Conservation (phyloP, 2,113 vertebrate species). For the Malaclemys terrapin region DNA sequence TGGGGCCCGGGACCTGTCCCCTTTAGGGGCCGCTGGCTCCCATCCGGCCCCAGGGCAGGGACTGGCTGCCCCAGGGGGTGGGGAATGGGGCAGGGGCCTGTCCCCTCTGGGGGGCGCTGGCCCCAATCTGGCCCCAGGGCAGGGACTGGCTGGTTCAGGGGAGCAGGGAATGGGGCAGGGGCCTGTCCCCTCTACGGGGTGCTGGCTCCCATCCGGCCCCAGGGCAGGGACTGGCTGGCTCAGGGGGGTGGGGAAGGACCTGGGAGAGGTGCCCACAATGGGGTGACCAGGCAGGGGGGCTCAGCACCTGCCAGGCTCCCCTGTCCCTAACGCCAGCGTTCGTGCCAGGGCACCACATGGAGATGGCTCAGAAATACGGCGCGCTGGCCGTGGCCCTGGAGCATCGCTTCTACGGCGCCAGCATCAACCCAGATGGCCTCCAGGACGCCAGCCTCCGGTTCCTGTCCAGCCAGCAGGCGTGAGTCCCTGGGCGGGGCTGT, state of each 20-base stretch:
- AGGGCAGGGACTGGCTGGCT: too few relatives aligned
- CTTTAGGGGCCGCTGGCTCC: too few relatives aligned
- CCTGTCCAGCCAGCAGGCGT: conserved; percentile 89
- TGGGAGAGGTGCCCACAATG: background rate
- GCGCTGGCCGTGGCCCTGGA: conserved; percentile 87
- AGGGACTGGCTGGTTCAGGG: background rate
- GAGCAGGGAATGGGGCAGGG: background rate
- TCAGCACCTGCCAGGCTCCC: background rate
- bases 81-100: too few relatives aligned
- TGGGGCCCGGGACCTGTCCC: background rate
- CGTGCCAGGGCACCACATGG: conserved; percentile 83
- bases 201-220: too few relatives aligned
- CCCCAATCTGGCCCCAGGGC: background rate
- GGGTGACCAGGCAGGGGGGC: accelerated
- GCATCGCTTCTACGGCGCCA: conserved; percentile 90
- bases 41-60: background rate
- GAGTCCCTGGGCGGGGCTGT: conserved; percentile 37
- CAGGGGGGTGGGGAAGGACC: too few relatives aligned
- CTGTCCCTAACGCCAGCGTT: background rate
- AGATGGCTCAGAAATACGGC: conserved; percentile 79
- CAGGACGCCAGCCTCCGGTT: conserved; percentile 74
- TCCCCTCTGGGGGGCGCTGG: too few relatives aligned
- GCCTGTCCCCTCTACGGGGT: too few relatives aligned
- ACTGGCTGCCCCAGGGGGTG: too few relatives aligned
- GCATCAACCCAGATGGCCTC: conserved; percentile 81